Conservation (phyloP, 2,797 vertebrate genomes). For the Micropoecilia bifurca region DNA sequence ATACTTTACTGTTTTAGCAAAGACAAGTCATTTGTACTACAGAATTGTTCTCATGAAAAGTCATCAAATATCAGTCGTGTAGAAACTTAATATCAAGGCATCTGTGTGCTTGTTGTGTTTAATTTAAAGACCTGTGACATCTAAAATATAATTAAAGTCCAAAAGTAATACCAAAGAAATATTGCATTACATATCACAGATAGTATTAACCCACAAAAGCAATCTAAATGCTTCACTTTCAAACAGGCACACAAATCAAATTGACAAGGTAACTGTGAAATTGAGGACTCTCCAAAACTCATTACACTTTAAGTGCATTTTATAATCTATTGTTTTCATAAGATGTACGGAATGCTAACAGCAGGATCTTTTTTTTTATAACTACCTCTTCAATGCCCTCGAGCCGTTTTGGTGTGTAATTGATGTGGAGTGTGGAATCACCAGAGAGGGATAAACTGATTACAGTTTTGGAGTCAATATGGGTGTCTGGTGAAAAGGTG, state of each 20-base stretch:
- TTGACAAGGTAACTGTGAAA: not conserved
- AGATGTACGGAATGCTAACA: not conserved
- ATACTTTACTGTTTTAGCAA: not conserved
- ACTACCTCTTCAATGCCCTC: slow-evolving; percentile 21
- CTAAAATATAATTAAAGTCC: not conserved
- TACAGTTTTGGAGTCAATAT: slow-evolving; percentile 25
- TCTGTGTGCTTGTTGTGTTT: not conserved
- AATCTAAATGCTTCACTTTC: not conserved
- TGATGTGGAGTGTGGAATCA: slow-evolving; percentile 43
- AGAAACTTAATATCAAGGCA: not conserved
- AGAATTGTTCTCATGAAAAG: not conserved
- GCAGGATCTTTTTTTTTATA: not conserved
- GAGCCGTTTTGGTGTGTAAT: slow-evolving; percentile 41
- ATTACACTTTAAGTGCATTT: slow-evolving; percentile 1
- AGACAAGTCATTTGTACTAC: not conserved
- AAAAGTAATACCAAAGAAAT: not conserved
- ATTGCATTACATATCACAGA: not conserved
- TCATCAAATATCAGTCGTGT: not conserved
- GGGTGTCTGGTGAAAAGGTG: slow-evolving; percentile 19
- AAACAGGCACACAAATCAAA: not conserved
- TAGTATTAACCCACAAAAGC: not conserved
- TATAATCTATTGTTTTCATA: slow-evolving; percentile 21
- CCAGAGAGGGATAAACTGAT: slow-evolving; percentile 31
- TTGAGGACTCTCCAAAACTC: not conserved
- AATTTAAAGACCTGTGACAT: slow-evolving; percentile 10